Base-by-base conservation (phyloP, 2,797 vertebrate species). In the Cossypha caffra region DNA sequence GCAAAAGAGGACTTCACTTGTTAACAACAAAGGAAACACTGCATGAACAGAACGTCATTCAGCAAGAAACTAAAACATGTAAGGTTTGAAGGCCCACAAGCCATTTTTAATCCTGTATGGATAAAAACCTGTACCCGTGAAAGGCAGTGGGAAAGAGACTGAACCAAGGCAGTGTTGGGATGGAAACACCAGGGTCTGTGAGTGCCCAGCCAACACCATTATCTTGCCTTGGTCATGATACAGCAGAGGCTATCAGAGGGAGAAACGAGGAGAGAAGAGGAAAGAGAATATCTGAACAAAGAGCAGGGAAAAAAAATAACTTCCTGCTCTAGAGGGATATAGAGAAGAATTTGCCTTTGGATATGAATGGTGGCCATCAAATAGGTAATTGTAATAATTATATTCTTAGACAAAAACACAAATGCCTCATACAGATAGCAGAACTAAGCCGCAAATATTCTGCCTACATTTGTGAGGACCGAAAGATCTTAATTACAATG, bases 231-330 rank as follows among this genome's bases (percentile, higher is more conserved):
- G 24, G 11, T 40, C 57, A 14, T 10, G 13, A 62, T 5, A 59
- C 9, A 67, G 13, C 18, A 72, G 33, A 80, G 24, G 50, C 35
- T 35, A 48, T 10, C 31, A 71, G 31, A 83, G 31, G 31, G 0
- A 73, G 24, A 47, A 72, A 54, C 10, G 8, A 83, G 24, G 11
- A 81, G 47, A 48, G 13, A 35, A 62, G 50, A 73, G 3, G 5
- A 75, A 78, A 84, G 29, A 51, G 5, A 24, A 18, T 7, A 52
- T 33, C 3, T 68, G 31, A 88, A 37, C 23, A 63, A 67, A 59
- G 33, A 37, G 31, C 13, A 48, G 2, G 8, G 3, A 0, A 2
- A 17, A 2, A 17, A 19, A 37, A 77, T 1, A 71, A 21, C 13
- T 74, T 86, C n/a, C 42, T 12, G 7, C 9, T 76, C 18, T 37